Evolutionary conservation across 2,888 invertebrate genomes (phyloP), one percentile per base, ranked within the genome.

Genomic region (Helicoverpa assulta): DNA sequence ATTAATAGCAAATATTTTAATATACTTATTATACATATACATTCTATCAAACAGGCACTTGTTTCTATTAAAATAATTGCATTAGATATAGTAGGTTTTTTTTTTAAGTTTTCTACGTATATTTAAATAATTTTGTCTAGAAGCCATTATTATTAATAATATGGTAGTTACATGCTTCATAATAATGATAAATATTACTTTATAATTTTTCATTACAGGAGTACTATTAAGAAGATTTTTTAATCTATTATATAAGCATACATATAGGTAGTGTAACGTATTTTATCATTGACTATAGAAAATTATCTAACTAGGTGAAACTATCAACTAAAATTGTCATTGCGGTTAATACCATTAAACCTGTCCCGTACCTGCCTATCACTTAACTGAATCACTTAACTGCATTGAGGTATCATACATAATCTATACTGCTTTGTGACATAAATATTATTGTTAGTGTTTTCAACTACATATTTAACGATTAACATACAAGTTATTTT

Each of bases 11-110:
- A 58, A 37, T 54, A 43, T 33, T 43, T 54, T 19, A 26, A 54
- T 5, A 29, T 47, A 16, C 12, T 65, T n/a, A 52, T 56, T 18
- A 40, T 21, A 37, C 19, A 56, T 8, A 21, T 54, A 57, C 12
- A 18, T 47, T 12, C 19, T 18, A 56, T 47, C 16, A n/a, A 16
- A 47, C 56, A 75, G 71, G 75, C 75, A 75, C 75, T 67, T 71
- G 60, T 57, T 16, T n/a, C 47, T 70, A 53, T 21, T 37, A 29
- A 19, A 40, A 6, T 14, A 66, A 26, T 12, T 53, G 26, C n/a
- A 56, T 53, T 52, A 19, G 43, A 10, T 10, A 33, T 47, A 47
- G 5, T 16, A n/a, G 6, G 5, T 47, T n/a, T 47, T 37, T 33
- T 21, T 37, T 47, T n/a, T 10, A 70, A 18, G 14, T 50, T 52